A percentile compares a stretch with the other conserved stretches of the same genome.
Conservation (phyloP, 1,140 invertebrate species). For the Lepidurus couesii region DNA sequence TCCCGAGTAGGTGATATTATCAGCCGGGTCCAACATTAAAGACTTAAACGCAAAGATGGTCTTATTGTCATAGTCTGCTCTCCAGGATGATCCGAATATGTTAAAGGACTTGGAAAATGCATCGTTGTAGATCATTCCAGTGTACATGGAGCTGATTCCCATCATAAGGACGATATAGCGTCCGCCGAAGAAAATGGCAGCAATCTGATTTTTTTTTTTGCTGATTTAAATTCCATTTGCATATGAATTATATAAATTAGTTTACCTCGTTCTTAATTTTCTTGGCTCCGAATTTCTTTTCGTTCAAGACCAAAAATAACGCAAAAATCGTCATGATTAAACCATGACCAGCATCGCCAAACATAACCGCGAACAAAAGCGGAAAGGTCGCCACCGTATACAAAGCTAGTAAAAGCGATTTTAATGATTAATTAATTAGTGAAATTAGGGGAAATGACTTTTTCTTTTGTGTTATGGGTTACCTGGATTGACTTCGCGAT, state of each 20-base stretch:
- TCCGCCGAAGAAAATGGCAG: conserved; percentile 94
- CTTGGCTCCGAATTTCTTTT: conserved; percentile 41
- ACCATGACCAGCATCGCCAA: conserved; percentile 93
- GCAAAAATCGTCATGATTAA: conserved; percentile 57
- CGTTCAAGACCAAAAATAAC: conserved; percentile 55
- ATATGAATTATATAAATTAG: conserved; percentile 23
- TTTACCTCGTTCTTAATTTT: conserved; percentile 47
- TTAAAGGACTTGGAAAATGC: conserved; percentile 94
- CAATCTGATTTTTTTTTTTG: conserved; percentile 60
- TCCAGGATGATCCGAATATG: conserved; percentile 84
- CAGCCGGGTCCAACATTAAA: conserved; percentile 59
- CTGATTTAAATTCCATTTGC: neutral
- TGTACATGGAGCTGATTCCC: conserved; percentile 71
- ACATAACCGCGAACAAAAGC: conserved; percentile 97
- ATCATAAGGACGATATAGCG: conserved; percentile 96
- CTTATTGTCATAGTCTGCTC: conserved; percentile 53
- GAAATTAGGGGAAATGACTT: neutral
- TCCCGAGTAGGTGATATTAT: conserved; percentile 50
- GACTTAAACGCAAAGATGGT: conserved; percentile 45
- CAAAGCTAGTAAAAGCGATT: conserved; percentile 52
- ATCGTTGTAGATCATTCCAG: conserved; percentile 93
- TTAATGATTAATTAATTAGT: neutral
- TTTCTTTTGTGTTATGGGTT: neutral
- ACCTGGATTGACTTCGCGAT: conserved; percentile 88
- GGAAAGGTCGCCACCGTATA: conserved; percentile 97